Percentiles rank a stretch among this genome's conserved stretches.
These are phyloP conservation scores for Cheilosia grossa DNA, from an alignment of 2,888 invertebrate species.

Conservation along the genomic window DNA sequence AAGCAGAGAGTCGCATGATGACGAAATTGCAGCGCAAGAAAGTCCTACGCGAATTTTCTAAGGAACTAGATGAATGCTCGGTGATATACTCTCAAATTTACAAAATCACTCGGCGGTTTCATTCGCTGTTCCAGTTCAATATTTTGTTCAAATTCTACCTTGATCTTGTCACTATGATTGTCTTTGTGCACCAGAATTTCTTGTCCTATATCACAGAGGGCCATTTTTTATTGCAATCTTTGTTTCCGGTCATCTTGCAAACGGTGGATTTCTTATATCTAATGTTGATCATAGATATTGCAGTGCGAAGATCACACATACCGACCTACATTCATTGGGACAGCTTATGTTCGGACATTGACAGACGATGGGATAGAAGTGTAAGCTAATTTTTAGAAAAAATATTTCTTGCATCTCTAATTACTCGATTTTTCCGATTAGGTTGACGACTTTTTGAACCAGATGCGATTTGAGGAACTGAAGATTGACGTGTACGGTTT, in stretches of 20 bases:
- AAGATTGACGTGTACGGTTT: slow-evolving; percentile 35
- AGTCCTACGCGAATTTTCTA: slow-evolving; percentile 77
- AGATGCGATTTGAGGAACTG: slow-evolving; percentile 18
- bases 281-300: slow-evolving; percentile 77
- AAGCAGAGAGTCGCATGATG: slow-evolving; percentile 10
- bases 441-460: slow-evolving; percentile 47
- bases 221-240: slow-evolving; percentile 62
- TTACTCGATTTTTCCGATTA: background rate
- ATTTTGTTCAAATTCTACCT: slow-evolving; percentile 79
- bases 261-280: slow-evolving; percentile 77
- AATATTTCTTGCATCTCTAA: slow-evolving; percentile 28
- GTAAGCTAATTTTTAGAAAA: slow-evolving; percentile 76
- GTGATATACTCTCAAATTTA: slow-evolving; percentile 77
- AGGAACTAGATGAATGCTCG: slow-evolving; percentile 77
- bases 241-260: slow-evolving; percentile 76
- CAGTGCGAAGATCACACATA: slow-evolving; percentile 76
- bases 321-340: slow-evolving; percentile 77
- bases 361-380: slow-evolving; percentile 77
- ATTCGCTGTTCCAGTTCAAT: slow-evolving; percentile 78
- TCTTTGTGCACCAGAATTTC: slow-evolving; percentile 78
- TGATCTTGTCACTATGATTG: slow-evolving; percentile 78
- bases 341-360: slow-evolving; percentile 78
- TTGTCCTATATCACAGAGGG: slow-evolving; percentile 71
- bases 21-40: slow-evolving; percentile 77
- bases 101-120: slow-evolving; percentile 75